A percentile compares a stretch with the other conserved stretches of the same genome.
Evolutionary conservation across 2,888 invertebrate genomes (phyloP).

Genomic region (Agonopterix arenella): DNA sequence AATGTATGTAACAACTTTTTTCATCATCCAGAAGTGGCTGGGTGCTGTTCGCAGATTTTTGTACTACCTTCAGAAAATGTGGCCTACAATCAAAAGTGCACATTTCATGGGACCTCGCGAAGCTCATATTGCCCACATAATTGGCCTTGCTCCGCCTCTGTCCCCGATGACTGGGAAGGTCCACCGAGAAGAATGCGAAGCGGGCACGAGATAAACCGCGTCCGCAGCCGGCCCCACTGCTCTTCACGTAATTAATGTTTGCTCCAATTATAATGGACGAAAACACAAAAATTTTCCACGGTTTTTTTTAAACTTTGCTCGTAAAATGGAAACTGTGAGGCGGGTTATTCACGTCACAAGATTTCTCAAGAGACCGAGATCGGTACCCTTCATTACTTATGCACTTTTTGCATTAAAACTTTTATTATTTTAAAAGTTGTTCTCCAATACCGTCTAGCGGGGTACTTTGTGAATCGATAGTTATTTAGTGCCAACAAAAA

Average conservation of each 20-base stretch:
- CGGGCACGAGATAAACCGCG: conserved; percentile 8
- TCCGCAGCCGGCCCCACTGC: conserved; percentile 25
- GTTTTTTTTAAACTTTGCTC: conserved; percentile 28
- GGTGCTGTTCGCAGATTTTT: no score
- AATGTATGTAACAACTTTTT: no score
- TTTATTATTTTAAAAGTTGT: background rate
- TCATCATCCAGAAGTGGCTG: no score
- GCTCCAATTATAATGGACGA: conserved; percentile 47
- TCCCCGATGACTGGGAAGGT: no score
- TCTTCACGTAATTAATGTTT: conserved; percentile 52
- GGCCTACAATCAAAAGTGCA: no score
- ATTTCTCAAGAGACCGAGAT: conserved; percentile 16
- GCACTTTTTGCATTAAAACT: background rate
- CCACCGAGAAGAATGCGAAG: background rate
- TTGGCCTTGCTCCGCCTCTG: no score
- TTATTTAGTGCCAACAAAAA: conserved; percentile 26
- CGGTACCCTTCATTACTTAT: background rate
- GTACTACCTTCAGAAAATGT: no score
- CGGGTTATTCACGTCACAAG: conserved; percentile 15
- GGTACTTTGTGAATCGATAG: conserved; percentile 9
- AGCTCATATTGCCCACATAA: no score
- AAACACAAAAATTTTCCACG: conserved; percentile 26
- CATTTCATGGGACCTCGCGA: no score
- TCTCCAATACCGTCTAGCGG: background rate
- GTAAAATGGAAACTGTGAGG: conserved; percentile 21